These are phyloP conservation scores for Tetranychus urticae DNA, from an alignment of 1,140 invertebrate species.

Conservation along the genomic window DNA sequence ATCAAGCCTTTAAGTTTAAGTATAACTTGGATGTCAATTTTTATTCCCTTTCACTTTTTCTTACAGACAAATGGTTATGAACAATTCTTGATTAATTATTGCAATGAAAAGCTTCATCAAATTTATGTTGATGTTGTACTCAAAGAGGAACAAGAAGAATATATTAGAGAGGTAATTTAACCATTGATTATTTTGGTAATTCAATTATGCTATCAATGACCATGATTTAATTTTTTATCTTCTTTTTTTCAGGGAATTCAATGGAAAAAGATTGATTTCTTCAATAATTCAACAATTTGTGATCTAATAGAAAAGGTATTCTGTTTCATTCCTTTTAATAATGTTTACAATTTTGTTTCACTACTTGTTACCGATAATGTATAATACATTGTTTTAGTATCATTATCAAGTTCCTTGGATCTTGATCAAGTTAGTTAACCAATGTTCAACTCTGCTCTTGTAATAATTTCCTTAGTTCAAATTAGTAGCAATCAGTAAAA, in stretches of 20 bases:
- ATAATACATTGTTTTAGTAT: neutral
- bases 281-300: slow-evolving; percentile 83
- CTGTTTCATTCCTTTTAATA: neutral
- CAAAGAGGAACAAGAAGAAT: slow-evolving; percentile 77
- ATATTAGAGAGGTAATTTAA: slow-evolving; percentile 41
- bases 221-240: neutral
- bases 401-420: no score
- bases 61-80: slow-evolving; percentile 54
- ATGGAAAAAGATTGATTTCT: slow-evolving; percentile 62
- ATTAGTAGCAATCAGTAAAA: no score
- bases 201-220: slow-evolving; percentile 9
- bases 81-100: slow-evolving; percentile 39
- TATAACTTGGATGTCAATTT: neutral
- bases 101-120: slow-evolving; percentile 72
- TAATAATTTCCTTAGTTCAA: no score
- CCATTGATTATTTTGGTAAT: no score
- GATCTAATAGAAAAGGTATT: slow-evolving; percentile 60
- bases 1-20: no score
- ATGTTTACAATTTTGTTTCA: no score
- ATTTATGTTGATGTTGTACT: slow-evolving; percentile 68
- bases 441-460: no score
- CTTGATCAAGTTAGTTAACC: no score
- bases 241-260: slow-evolving; percentile 27
- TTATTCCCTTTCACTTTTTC: slow-evolving; percentile 4
- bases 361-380: neutral